Evolutionary conservation across 2,888 invertebrate species (phyloP).

Genomic region (Coelopa pilipes): DNA sequence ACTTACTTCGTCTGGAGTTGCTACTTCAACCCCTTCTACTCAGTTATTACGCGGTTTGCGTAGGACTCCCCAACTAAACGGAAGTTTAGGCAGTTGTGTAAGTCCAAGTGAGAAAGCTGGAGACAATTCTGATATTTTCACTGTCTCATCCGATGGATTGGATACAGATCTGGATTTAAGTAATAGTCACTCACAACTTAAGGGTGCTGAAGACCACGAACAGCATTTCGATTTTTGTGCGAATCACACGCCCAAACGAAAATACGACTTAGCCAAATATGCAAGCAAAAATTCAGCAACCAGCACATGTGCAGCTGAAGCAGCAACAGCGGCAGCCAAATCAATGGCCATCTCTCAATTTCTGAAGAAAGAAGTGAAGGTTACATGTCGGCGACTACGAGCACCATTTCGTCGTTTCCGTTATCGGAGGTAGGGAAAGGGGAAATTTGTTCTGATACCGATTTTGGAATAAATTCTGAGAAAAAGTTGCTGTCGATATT

Average conservation of each 20-base stretch:
- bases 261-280: conserved; percentile 60
- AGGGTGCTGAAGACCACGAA: conserved; percentile 47
- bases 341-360: conserved; percentile 62
- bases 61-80: conserved; percentile 57
- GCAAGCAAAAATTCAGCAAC: conserved; percentile 56
- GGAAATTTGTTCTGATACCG: conserved; percentile 43
- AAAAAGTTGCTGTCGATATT: conserved; percentile 16
- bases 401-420: conserved; percentile 64
- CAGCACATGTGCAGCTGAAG: conserved; percentile 51
- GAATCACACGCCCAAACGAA: conserved; percentile 56
- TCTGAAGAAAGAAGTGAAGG: conserved; percentile 64
- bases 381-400: conserved; percentile 60
- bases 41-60: conserved; percentile 48
- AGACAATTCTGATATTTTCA: conserved; percentile 66
- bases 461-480: conserved; percentile 44
- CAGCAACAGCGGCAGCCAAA: conserved; percentile 60
- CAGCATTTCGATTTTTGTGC: conserved; percentile 41
- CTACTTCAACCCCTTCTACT: conserved; percentile 52
- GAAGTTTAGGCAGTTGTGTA: conserved; percentile 62
- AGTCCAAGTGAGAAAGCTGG: conserved; percentile 64
- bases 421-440: conserved; percentile 60
- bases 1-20: conserved; percentile 41
- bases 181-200: conserved; percentile 54
- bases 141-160: conserved; percentile 65
- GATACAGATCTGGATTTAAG: conserved; percentile 65